These are phyloP conservation scores for Drosophila leontia DNA, from an alignment of 1,140 invertebrate species.

Conservation along the genomic window DNA sequence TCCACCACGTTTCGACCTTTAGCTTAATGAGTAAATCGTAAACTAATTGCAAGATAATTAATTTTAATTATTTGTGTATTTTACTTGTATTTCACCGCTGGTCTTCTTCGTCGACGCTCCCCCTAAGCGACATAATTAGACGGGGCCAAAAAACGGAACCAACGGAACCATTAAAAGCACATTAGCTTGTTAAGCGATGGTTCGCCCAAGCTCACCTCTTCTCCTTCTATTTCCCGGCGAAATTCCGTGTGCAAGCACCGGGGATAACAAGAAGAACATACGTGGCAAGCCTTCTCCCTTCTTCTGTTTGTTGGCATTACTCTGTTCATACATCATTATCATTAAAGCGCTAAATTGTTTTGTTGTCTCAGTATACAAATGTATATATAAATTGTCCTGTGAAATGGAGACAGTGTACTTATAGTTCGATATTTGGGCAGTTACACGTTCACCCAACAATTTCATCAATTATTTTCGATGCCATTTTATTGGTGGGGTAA, in stretches of 20 bases:
- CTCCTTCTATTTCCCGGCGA: conserved; percentile 8
- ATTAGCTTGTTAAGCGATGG: conserved; percentile 78
- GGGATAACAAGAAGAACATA: conserved; percentile 54
- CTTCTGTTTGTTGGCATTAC: conserved; percentile 71
- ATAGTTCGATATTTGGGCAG: conserved; percentile 23
- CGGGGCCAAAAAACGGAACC: conserved; percentile 47
- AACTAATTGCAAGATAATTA: conserved; percentile 83
- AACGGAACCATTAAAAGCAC: conserved; percentile 79
- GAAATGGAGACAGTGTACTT: conserved; percentile 11
- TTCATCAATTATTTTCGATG: conserved; percentile 51
- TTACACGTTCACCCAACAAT: conserved; percentile 49
- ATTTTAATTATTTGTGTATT: conserved; percentile 84
- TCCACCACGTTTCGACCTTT: conserved; percentile 46
- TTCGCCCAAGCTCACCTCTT: conserved; percentile 38
- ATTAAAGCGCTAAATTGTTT: conserved; percentile 83
- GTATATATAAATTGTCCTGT: conserved; percentile 19
- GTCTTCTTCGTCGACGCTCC: neutral
- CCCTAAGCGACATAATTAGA: conserved; percentile 67
- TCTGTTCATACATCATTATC: conserved; percentile 83
- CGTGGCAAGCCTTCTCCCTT: conserved; percentile 56
- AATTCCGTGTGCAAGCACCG: conserved; percentile 33
- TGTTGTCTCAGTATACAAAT: conserved; percentile 56
- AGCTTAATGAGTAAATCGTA: conserved; percentile 81
- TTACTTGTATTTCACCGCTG: conserved; percentile 48
- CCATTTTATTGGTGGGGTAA: conserved; percentile 19